These are phyloP conservation scores for Aphelocoma californica DNA, from an alignment of 2,797 vertebrate species.

Conservation along the genomic window DNA sequence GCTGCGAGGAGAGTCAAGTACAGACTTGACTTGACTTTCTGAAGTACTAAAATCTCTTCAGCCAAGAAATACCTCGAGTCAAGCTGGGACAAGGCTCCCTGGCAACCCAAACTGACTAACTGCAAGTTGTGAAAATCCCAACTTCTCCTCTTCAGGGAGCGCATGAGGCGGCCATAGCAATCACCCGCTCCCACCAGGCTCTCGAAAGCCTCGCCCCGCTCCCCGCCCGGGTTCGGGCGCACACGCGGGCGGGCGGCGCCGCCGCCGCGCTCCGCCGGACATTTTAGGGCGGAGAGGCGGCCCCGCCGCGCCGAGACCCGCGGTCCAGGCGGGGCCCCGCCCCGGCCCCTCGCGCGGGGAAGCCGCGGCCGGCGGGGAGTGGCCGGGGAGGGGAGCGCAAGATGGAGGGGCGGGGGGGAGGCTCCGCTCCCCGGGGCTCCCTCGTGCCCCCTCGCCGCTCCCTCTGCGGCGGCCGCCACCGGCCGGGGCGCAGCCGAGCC, in stretches of 20 bases:
- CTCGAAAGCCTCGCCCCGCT: neutral
- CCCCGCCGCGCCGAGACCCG: neutral
- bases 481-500: neutral
- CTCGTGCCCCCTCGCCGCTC: neutral
- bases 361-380: neutral
- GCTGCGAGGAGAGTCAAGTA: slow-evolving; percentile 50
- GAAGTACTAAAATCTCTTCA: neutral
- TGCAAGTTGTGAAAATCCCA: neutral
- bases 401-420: neutral
- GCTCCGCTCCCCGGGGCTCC: neutral
- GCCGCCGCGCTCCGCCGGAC: neutral
- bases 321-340: neutral
- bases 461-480: neutral
- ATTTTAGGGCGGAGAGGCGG: neutral
- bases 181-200: neutral
- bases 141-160: neutral
- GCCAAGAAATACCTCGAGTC: slow-evolving; percentile 53
- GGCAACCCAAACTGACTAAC: slow-evolving; percentile 11
- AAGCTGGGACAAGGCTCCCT: slow-evolving; percentile 51
- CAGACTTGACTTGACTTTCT: slow-evolving; percentile 42
- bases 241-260: neutral
- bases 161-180: neutral
- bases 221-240: neutral
- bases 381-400: neutral
- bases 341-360: neutral